phyloP scores from a whole-genome alignment of 2,113 vertebrate genomes.

The Chamaea fasciata region DNA sequence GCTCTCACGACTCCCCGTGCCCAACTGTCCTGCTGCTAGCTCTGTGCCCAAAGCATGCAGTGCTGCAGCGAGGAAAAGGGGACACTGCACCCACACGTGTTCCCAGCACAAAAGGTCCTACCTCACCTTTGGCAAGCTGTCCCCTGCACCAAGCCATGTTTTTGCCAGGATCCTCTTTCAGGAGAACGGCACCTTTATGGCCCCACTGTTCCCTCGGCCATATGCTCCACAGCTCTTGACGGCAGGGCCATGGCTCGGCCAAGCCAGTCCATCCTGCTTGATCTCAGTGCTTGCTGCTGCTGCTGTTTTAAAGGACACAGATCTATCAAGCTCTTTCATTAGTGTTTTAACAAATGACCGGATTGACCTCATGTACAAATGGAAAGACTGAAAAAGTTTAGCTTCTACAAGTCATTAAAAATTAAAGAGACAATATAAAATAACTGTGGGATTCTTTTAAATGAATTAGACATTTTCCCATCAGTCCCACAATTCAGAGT shows the following conservation, averaged over 20 bases:
- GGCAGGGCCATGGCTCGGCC: rapidly evolving
- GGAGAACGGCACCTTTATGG: rapidly evolving
- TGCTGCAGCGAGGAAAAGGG: not conserved
- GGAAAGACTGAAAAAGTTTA: not conserved
- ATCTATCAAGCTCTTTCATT: not conserved
- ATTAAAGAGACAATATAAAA: not conserved
- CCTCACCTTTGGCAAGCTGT: rapidly evolving
- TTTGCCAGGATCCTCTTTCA: not conserved
- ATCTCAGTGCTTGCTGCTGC: not conserved
- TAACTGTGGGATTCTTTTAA: not conserved
- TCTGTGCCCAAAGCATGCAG: rapidly evolving
- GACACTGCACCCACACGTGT: too few species aligned
- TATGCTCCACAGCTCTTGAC: rapidly evolving
- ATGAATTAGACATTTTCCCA: not conserved
- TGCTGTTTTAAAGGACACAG: not conserved
- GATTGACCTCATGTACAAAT: not conserved
- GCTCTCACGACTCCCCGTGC: not conserved
- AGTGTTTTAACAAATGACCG: not conserved
- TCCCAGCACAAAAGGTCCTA: not conserved
- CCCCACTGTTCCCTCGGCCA: rapidly evolving
- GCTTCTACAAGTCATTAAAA: not conserved
- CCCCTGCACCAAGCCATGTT: not conserved
- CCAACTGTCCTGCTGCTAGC: rapidly evolving
- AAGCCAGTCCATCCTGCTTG: not conserved
- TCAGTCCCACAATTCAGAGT: not conserved